phyloP scores from a whole-genome alignment of 2,888 invertebrate species.

The Prosapia bicincta region DNA sequence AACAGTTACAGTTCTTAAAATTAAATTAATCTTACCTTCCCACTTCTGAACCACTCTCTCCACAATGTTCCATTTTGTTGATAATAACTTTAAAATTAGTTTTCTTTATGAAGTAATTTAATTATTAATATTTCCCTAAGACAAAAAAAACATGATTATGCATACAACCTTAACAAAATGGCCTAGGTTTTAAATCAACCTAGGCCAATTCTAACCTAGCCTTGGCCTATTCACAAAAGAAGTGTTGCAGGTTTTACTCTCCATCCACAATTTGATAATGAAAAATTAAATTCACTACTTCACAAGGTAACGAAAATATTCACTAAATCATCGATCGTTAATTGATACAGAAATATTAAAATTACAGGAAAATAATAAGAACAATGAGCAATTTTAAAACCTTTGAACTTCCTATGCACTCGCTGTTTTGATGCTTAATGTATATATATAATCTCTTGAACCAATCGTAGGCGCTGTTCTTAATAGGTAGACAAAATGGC shows the following conservation, averaged over 20 bases:
- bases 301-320: neutral
- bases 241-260: neutral
- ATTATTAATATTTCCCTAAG: neutral
- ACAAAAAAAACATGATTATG: neutral
- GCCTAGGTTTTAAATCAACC: neutral
- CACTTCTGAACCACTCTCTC: conserved; percentile 21
- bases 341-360: neutral
- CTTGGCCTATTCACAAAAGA: neutral
- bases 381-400: neutral
- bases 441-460: neutral
- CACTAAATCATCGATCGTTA: neutral
- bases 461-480: neutral
- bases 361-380: neutral
- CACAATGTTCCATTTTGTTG: conserved; percentile 19
- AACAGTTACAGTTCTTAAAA: neutral
- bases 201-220: neutral
- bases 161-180: neutral
- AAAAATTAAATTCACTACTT: neutral
- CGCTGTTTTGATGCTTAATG: neutral
- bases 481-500: neutral
- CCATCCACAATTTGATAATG: neutral
- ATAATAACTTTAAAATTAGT: no score
- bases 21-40: conserved; percentile 18
- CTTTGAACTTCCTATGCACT: neutral
- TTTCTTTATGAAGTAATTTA: no score